A percentile compares a stretch with the other conserved stretches of the same genome.
Conservation (phyloP, 92 coral and sea anemone species). For the Phenganax marumi region DNA sequence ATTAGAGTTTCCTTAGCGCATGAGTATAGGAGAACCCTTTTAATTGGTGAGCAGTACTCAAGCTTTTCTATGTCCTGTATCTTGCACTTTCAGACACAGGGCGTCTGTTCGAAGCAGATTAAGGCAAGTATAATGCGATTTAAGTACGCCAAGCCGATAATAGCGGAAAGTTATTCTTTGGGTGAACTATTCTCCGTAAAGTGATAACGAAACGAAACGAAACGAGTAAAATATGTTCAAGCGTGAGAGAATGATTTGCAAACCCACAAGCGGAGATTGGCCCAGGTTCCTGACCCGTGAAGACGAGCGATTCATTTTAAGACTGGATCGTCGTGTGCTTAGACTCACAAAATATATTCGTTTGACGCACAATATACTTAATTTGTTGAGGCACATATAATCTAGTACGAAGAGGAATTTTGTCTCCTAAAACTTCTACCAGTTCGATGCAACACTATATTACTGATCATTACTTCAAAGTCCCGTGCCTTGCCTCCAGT, state of each 20-base stretch:
- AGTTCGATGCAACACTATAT: too few species aligned
- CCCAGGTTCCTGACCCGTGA: neutral
- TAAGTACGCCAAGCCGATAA: conserved; percentile 11
- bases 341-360: too few species aligned
- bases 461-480: too few species aligned
- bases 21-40: too few species aligned
- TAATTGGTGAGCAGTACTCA: too few species aligned
- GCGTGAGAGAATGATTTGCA: neutral
- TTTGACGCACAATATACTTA: too few species aligned
- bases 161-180: conserved; percentile 29
- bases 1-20: too few species aligned
- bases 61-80: too few species aligned
- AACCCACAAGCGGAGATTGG: neutral
- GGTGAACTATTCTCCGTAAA: conserved; percentile 24
- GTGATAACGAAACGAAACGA: conserved; percentile 10
- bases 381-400: too few species aligned
- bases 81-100: conserved; percentile 8
- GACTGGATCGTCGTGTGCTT: neutral
- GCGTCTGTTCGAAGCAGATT: conserved; percentile 25
- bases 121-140: conserved; percentile 26
- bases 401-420: too few species aligned
- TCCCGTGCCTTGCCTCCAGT: too few species aligned
- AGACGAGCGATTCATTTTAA: neutral
- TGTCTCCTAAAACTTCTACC: too few species aligned
- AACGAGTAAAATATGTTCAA: conserved; percentile 20